Percentiles rank a stretch among this genome's conserved stretches.
These are phyloP conservation scores for Priocnemis perturbator DNA, from an alignment of 2,888 invertebrate genomes.

Conservation along the genomic window DNA sequence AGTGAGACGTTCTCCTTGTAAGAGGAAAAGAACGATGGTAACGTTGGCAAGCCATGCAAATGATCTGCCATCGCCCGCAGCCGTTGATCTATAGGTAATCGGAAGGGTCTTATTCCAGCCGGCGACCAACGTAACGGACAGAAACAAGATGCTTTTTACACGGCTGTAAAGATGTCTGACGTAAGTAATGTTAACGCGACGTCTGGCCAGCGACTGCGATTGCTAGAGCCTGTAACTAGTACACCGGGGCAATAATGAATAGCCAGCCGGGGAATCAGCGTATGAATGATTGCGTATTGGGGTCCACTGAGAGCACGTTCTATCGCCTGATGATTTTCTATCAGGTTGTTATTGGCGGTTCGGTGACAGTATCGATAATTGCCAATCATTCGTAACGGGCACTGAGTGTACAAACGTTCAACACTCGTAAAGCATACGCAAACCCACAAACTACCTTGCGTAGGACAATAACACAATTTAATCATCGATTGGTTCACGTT, in stretches of 20 bases:
- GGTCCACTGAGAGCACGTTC: slow-evolving; percentile 6
- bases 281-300: slow-evolving; percentile 36
- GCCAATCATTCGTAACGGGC: slow-evolving; percentile 56
- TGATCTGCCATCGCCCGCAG: slow-evolving; percentile 11
- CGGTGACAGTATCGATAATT: slow-evolving; percentile 56
- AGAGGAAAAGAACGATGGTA: not conserved
- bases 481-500: slow-evolving; percentile 46
- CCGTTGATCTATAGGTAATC: slow-evolving; percentile 38
- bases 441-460: slow-evolving; percentile 25
- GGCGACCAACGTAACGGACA: slow-evolving; percentile 32
- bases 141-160: slow-evolving; percentile 40
- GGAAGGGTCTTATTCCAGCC: slow-evolving; percentile 30
- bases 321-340: slow-evolving; percentile 46
- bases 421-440: slow-evolving; percentile 29
- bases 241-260: slow-evolving; percentile 44
- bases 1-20: too few species aligned
- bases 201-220: slow-evolving; percentile 12
- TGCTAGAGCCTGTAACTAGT: slow-evolving; percentile 41
- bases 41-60: slow-evolving; percentile 23
- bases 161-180: slow-evolving; percentile 41
- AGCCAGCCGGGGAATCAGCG: slow-evolving; percentile 39
- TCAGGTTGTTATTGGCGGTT: slow-evolving; percentile 30
- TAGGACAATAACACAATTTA: slow-evolving; percentile 49
- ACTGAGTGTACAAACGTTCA: slow-evolving; percentile 44
- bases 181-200: slow-evolving; percentile 44